phyloP scores from a whole-genome alignment of 2,113 vertebrate species.

The Lethenteron reissneri region DNA sequence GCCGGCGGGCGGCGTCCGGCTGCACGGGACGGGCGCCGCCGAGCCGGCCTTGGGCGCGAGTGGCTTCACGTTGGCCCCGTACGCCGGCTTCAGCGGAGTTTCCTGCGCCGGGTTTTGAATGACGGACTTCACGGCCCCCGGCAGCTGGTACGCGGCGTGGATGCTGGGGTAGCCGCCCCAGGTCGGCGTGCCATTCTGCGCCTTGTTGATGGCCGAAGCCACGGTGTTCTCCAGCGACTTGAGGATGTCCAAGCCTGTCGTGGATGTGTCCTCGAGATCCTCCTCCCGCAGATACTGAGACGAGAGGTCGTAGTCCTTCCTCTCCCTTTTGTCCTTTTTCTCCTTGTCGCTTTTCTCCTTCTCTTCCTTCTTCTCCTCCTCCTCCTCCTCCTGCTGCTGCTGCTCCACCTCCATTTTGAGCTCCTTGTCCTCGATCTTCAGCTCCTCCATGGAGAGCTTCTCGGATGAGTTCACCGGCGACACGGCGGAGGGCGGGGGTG shows the following conservation, averaged over 20 bases:
- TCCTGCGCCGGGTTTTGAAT: conserved; percentile 44
- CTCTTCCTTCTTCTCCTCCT: conserved; percentile 16
- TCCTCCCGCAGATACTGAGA: conserved; percentile 87
- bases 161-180: conserved; percentile 98
- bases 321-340: conserved; percentile 43
- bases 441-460: not conserved
- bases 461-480: conserved; percentile 4
- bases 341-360: conserved; percentile 81
- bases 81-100: conserved; percentile 58
- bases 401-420: conserved; percentile 25
- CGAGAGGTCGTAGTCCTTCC: conserved; percentile 37
- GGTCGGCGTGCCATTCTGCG: conserved; percentile 81
- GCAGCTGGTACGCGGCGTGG: conserved; percentile 91
- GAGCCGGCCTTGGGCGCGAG: conserved; percentile 40
- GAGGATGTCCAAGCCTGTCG: conserved; percentile 72
- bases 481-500: conserved; percentile 26
- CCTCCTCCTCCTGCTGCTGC: conserved; percentile 38
- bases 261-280: conserved; percentile 74
- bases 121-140: conserved; percentile 41
- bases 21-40: conserved; percentile 34
- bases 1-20: conserved; percentile 35
- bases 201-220: conserved; percentile 88
- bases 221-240: conserved; percentile 94
- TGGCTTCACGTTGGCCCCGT: conserved; percentile 37
- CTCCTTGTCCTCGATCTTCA: not conserved